Evolutionary conservation across 1,140 invertebrate genomes (phyloP), one percentile per base, ranked within the genome.

Genomic region (Dufourea novaeangliae): DNA sequence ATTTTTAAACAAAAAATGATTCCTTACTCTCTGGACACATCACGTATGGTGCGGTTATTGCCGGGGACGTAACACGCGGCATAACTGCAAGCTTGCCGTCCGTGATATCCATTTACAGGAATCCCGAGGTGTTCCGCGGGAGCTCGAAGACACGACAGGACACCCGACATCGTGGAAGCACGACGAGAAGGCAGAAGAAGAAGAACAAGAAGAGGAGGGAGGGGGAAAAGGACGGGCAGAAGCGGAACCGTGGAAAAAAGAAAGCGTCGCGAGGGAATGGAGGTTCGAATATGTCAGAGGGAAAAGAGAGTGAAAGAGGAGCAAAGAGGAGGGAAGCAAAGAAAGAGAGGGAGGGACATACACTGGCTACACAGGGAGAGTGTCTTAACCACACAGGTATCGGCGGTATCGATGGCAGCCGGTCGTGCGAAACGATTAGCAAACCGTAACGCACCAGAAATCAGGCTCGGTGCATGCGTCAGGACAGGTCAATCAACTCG

Each of bases 371-470:
- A 80, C 67, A 66, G 57, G 82, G 57, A 61, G 64, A 56, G 34
- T 37, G 62, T 67, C 66, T 64, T 67, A 54, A 50, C 61, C 37
- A n/a, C 63, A 50, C 59, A 71, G 52, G 50, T 59, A 72, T 22
- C 68, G n/a, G 85, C 81, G 85, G 82, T 87, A 88, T 90, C 86
- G 84, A 86, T 88, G 86, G 81, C 87, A 82, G 63, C 82, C 84
- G 87, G 84, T 89, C 84, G 85, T 85, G 89, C 86, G 87, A 90
- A 87, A 87, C 87, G 87, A 91, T 91, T 90, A 89, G 78, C 83
- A 87, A 86, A 83, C 86, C 87, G 85, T 87, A 88, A 86, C 87
- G 82, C 79, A 83, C 79, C 86, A 86, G 62, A 86, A 84, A 87
- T 86, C 83, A 69, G 46, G 44, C 66, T 77, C 44, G 52, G 52